Percentiles rank a stretch among this genome's conserved stretches.
phyloP scores from a whole-genome alignment of 2,888 invertebrate species.

The Alsophila aescularia region DNA sequence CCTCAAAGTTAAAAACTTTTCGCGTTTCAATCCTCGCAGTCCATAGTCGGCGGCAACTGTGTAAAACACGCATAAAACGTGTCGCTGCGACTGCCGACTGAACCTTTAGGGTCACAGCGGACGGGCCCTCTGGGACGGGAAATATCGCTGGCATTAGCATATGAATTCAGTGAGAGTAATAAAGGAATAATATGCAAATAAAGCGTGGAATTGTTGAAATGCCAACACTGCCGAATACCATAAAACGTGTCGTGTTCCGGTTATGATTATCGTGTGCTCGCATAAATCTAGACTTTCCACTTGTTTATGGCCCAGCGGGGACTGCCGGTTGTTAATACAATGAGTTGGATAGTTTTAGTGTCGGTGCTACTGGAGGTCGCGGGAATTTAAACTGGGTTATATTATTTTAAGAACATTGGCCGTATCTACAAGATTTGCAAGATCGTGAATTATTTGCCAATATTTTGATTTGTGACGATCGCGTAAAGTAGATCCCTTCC shows the following conservation, averaged over 20 bases:
- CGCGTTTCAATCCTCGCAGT: conserved; percentile 23
- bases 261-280: conserved; percentile 53
- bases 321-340: conserved; percentile 14
- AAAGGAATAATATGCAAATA: conserved; percentile 81
- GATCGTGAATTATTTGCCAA: too few species aligned
- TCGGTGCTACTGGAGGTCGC: neutral
- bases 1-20: conserved; percentile 23
- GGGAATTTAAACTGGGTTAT: neutral
- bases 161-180: conserved; percentile 74
- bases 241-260: conserved; percentile 53
- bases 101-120: conserved; percentile 57
- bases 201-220: conserved; percentile 51
- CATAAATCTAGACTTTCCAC: conserved; percentile 42
- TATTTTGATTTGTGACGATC: too few species aligned
- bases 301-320: conserved; percentile 35
- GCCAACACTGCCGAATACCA: conserved; percentile 45
- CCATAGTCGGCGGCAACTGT: conserved; percentile 21
- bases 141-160: conserved; percentile 71
- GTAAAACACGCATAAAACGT: conserved; percentile 35
- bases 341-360: conserved; percentile 15
- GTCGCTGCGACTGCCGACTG: conserved; percentile 8
- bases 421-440: too few species aligned
- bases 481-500: too few species aligned
- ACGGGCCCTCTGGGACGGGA: conserved; percentile 58
- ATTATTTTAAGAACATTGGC: too few species aligned